These are phyloP conservation scores for Oligia fasciuncula DNA, from an alignment of 2,888 invertebrate species.

Conservation along the genomic window DNA sequence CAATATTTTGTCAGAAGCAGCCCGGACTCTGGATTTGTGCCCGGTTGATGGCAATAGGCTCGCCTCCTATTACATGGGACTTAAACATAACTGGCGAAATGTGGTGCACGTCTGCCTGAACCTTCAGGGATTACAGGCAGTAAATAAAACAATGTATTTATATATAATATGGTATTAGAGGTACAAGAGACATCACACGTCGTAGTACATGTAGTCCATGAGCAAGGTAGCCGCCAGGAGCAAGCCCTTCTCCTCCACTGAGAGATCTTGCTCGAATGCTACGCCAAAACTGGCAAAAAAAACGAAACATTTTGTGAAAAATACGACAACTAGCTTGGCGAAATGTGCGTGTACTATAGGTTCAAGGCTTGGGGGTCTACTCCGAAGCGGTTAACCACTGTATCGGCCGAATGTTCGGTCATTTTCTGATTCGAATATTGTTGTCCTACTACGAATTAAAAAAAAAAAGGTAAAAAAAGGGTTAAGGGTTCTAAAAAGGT, in stretches of 20 bases:
- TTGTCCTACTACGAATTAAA: too few relatives aligned
- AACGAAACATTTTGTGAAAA: neutral
- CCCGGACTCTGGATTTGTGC: neutral
- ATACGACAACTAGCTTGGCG: too few relatives aligned
- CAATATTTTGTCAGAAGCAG: too few relatives aligned
- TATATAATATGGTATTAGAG: too few relatives aligned
- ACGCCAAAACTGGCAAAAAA: slow-evolving; percentile 77
- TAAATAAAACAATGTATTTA: neutral
- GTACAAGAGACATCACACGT: slow-evolving; percentile 69
- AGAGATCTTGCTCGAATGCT: slow-evolving; percentile 75
- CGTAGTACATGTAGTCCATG: slow-evolving; percentile 86
- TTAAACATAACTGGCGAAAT: neutral
- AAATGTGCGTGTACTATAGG: too few relatives aligned
- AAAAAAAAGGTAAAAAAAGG: too few relatives aligned
- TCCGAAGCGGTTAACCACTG: too few relatives aligned
- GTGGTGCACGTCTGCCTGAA: neutral
- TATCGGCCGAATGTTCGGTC: too few relatives aligned
- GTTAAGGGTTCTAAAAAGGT: too few relatives aligned
- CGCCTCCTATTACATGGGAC: neutral
- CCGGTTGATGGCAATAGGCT: neutral
- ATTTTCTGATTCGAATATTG: too few relatives aligned
- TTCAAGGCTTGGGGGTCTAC: too few relatives aligned
- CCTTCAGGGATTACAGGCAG: neutral
- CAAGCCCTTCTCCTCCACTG: slow-evolving; percentile 79
- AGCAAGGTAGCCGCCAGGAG: slow-evolving; percentile 82